A percentile compares a stretch with the other conserved stretches of the same genome.
These are phyloP conservation scores for Coreoperca whiteheadi DNA, from an alignment of 2,113 vertebrate genomes.

Conservation along the genomic window DNA sequence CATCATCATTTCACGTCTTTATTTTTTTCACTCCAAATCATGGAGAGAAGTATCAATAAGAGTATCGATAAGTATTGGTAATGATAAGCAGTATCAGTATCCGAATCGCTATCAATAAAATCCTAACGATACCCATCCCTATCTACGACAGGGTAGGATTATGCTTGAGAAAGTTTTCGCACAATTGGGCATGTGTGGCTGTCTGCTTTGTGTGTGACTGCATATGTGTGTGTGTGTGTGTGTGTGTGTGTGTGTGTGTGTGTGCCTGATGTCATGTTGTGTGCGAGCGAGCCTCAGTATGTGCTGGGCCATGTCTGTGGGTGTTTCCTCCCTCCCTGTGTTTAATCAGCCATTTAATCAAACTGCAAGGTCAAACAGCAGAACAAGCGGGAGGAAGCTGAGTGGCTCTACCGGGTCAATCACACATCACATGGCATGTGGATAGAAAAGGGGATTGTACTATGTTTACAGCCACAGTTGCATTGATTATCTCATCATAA, in stretches of 20 bases:
- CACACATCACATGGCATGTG: constrained; percentile 7
- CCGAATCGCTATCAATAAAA: too few relatives aligned
- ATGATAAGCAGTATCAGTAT: too few relatives aligned
- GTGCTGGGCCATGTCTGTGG: constrained; percentile 15
- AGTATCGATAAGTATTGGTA: too few relatives aligned
- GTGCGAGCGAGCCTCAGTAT: neutral
- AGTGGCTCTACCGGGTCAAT: constrained; percentile 27
- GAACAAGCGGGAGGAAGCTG: constrained; percentile 14
- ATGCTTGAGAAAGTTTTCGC: neutral
- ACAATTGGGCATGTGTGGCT: constrained; percentile 24
- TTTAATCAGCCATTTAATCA: constrained; percentile 68
- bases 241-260: neutral
- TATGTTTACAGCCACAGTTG: constrained; percentile 14
- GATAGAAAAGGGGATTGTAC: neutral
- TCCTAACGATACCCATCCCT: too few relatives aligned
- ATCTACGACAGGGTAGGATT: neutral
- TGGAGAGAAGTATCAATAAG: too few relatives aligned
- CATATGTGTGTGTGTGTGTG: neutral
- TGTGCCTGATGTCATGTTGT: neutral
- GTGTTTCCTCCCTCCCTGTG: constrained; percentile 24
- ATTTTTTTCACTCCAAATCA: too few relatives aligned
- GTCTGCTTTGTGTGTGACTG: neutral
- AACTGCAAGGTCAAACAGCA: constrained; percentile 61
- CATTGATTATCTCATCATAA: constrained; percentile 4
- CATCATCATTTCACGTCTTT: too few relatives aligned